Evolutionary conservation across 2,113 vertebrate genomes (phyloP).

Genomic region (Ariopsis seemanni): DNA sequence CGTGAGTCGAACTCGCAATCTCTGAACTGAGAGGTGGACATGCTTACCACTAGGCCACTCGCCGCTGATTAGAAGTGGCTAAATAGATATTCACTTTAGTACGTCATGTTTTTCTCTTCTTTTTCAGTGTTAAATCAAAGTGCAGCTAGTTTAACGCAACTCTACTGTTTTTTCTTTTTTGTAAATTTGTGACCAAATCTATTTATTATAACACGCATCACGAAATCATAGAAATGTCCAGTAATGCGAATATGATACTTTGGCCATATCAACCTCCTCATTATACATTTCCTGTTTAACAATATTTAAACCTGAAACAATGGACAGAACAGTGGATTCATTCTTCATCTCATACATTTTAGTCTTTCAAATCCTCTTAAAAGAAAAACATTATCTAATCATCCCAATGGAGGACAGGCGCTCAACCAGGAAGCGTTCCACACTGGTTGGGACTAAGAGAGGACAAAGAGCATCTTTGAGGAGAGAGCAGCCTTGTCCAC

Average conservation of each 20-base stretch:
- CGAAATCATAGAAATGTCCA: neutral
- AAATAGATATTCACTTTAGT: neutral
- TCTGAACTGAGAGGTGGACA: too few species aligned
- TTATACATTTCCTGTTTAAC: neutral
- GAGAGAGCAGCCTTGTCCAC: constrained; percentile 62
- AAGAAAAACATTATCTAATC: constrained; percentile 42
- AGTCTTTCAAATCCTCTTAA: neutral
- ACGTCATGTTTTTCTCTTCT: neutral
- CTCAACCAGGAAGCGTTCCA: constrained; percentile 71
- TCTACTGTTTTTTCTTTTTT: neutral
- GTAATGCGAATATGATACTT: neutral
- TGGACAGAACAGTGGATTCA: neutral
- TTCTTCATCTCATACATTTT: neutral
- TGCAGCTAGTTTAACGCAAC: neutral
- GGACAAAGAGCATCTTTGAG: constrained; percentile 80
- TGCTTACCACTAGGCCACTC: too few species aligned
- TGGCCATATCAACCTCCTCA: neutral
- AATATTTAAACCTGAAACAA: neutral
- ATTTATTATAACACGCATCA: neutral
- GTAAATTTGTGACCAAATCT: neutral
- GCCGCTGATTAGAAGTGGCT: neutral
- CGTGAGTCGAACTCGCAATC: too few species aligned
- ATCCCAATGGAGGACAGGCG: constrained; percentile 43
- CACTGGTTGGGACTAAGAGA: constrained; percentile 67
- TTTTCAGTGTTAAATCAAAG: neutral